Evolutionary conservation across 2,888 invertebrate species (phyloP).

Genomic region (Mythimna ferrago): DNA sequence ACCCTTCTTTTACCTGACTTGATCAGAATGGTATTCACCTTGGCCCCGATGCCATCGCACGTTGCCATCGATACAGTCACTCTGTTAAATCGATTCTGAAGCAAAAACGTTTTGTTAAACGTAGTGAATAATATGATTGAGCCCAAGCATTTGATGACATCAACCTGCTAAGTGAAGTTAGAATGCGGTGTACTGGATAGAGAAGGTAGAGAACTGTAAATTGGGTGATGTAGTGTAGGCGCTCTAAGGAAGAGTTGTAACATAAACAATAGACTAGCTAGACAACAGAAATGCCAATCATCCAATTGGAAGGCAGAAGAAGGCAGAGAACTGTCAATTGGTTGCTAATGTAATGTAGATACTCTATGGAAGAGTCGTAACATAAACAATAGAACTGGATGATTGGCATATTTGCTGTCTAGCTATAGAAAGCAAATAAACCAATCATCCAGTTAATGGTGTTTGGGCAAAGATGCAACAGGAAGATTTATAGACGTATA

Average conservation of each 20-base stretch:
- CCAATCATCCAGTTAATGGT: neutral
- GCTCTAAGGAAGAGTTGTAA: too few relatives aligned
- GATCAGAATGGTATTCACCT: constrained; percentile 35
- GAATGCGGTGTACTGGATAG: neutral
- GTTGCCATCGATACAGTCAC: constrained; percentile 31
- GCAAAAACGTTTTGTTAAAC: constrained; percentile 19
- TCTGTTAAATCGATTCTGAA: constrained; percentile 24
- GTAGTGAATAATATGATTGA: neutral
- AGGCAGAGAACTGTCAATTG: too few relatives aligned
- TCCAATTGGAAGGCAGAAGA: too few relatives aligned
- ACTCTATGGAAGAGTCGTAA: too few relatives aligned
- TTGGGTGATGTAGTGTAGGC: neutral
- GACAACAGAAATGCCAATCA: too few relatives aligned
- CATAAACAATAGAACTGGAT: too few relatives aligned
- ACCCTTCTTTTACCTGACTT: constrained; percentile 38
- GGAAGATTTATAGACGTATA: neutral
- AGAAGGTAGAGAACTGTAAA: neutral
- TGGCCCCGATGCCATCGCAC: constrained; percentile 42
- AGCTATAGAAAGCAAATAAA: neutral
- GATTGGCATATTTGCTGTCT: too few relatives aligned
- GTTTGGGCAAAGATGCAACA: neutral
- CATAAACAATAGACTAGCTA: too few relatives aligned
- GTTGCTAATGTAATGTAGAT: too few relatives aligned
- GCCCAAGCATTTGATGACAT: constrained; percentile 15
- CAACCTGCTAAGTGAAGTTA: neutral